Evolutionary conservation across 2,888 invertebrate genomes (phyloP).

Genomic region (Lepidonotus clava): DNA sequence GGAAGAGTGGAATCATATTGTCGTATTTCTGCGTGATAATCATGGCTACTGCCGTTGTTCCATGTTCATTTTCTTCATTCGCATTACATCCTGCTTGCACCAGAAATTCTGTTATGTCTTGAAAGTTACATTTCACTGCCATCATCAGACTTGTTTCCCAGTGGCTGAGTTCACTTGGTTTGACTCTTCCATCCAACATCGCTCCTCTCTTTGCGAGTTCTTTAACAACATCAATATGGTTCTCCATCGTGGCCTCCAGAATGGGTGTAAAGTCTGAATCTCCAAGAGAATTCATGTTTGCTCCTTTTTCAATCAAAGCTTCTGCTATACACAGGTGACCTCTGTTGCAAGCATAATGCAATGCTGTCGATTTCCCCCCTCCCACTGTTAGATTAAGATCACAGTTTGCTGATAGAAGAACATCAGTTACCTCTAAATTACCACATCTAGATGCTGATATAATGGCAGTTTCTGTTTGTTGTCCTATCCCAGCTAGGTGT

Average conservation of each 20-base stretch:
- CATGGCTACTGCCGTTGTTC: neutral
- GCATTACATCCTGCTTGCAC: neutral
- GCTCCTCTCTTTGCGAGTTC: neutral
- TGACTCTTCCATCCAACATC: neutral
- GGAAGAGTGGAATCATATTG: neutral
- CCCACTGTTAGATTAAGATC: neutral
- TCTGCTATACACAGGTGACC: neutral
- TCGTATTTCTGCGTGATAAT: neutral
- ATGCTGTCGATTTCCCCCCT: neutral
- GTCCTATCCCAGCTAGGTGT: neutral
- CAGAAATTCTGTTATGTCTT: neutral
- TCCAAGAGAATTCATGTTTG: neutral
- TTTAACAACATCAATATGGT: neutral
- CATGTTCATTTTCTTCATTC: neutral
- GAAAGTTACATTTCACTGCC: neutral
- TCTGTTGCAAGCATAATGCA: neutral
- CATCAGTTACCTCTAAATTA: neutral
- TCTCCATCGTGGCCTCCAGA: neutral
- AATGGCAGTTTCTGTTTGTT: neutral
- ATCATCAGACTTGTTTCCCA: neutral
- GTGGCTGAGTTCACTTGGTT: neutral
- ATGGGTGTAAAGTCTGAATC: neutral
- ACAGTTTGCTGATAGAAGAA: neutral
- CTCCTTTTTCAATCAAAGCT: neutral
- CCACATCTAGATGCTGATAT: neutral